These are phyloP conservation scores for Semicossyphus pulcher DNA, from an alignment of 2,113 vertebrate species.

Conservation along the genomic window DNA sequence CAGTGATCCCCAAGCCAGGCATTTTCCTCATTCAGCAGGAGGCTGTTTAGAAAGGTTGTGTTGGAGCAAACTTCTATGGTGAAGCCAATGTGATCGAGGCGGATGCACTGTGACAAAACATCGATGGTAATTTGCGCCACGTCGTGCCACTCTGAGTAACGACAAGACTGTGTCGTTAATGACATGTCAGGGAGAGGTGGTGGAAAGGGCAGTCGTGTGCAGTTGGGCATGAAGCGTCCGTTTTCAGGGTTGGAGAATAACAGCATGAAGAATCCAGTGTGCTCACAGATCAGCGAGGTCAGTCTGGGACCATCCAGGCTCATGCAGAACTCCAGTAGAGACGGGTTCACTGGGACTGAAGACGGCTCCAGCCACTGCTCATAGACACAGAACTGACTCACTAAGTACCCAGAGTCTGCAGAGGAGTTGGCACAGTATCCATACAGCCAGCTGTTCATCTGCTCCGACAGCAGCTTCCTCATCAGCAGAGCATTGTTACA, in stretches of 20 bases:
- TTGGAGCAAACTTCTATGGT: slow-evolving; percentile 74
- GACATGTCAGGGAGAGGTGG: neutral
- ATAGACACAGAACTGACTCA: slow-evolving; percentile 80
- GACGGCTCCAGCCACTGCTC: slow-evolving; percentile 68
- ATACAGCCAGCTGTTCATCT: slow-evolving; percentile 80
- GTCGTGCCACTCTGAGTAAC: slow-evolving; percentile 78
- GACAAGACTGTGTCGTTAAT: slow-evolving; percentile 56
- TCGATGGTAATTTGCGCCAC: slow-evolving; percentile 41
- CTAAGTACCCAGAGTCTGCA: slow-evolving; percentile 50
- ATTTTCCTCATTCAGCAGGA: slow-evolving; percentile 60
- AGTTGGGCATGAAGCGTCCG: slow-evolving; percentile 73
- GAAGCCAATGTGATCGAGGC: slow-evolving; percentile 74
- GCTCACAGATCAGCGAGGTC: slow-evolving; percentile 73
- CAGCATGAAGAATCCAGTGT: slow-evolving; percentile 74
- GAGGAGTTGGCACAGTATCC: slow-evolving; percentile 78
- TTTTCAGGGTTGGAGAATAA: slow-evolving; percentile 76
- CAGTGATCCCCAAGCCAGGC: slow-evolving; percentile 80
- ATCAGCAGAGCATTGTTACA: slow-evolving; percentile 76
- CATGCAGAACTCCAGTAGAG: slow-evolving; percentile 80
- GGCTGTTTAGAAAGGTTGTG: slow-evolving; percentile 60
- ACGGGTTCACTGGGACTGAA: slow-evolving; percentile 10
- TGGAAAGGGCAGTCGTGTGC: slow-evolving; percentile 28
- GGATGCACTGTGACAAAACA: slow-evolving; percentile 74
- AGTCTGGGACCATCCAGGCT: slow-evolving; percentile 70
- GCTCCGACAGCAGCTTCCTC: slow-evolving; percentile 68